Conservation (phyloP, 2,113 vertebrate genomes). For the Gopherus evgoodei region DNA sequence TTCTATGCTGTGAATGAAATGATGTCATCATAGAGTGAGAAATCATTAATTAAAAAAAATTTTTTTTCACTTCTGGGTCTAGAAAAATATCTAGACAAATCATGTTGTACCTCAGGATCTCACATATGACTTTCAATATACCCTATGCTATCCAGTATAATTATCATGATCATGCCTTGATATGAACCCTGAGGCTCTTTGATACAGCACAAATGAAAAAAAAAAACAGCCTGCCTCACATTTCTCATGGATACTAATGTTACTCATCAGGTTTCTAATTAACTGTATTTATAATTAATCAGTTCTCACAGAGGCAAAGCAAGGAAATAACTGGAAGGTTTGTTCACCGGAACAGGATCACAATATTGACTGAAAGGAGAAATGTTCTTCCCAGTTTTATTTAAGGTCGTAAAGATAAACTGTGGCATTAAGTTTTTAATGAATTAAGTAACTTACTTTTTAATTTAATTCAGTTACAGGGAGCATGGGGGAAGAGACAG, state of each 20-base stretch:
- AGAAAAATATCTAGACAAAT: slow-evolving; percentile 24
- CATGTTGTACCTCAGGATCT: neutral
- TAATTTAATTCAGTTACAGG: slow-evolving; percentile 76
- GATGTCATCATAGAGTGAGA: neutral
- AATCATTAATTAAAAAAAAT: neutral
- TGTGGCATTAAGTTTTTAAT: slow-evolving; percentile 55
- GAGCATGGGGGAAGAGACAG: slow-evolving; percentile 64
- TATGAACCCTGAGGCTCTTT: slow-evolving; percentile 66
- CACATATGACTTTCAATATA: slow-evolving; percentile 23
- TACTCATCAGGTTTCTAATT: slow-evolving; percentile 82
- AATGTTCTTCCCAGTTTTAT: slow-evolving; percentile 40
- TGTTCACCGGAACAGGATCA: slow-evolving; percentile 60
- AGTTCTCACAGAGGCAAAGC: slow-evolving; percentile 54
- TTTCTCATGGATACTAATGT: slow-evolving; percentile 61
- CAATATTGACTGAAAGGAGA: neutral
- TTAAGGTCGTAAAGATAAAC: slow-evolving; percentile 53
- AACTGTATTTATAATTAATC: slow-evolving; percentile 80
- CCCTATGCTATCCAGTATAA: neutral
- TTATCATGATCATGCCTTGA: slow-evolving; percentile 28
- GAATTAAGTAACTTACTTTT: slow-evolving; percentile 57
- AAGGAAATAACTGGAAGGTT: slow-evolving; percentile 43
- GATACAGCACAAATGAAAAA: slow-evolving; percentile 36
- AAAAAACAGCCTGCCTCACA: slow-evolving; percentile 34
- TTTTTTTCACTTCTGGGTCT: slow-evolving; percentile 40
- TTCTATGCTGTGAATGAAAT: slow-evolving; percentile 34